These are phyloP conservation scores for Crotalus horridus DNA, from an alignment of 2,113 vertebrate species.

Conservation along the genomic window DNA sequence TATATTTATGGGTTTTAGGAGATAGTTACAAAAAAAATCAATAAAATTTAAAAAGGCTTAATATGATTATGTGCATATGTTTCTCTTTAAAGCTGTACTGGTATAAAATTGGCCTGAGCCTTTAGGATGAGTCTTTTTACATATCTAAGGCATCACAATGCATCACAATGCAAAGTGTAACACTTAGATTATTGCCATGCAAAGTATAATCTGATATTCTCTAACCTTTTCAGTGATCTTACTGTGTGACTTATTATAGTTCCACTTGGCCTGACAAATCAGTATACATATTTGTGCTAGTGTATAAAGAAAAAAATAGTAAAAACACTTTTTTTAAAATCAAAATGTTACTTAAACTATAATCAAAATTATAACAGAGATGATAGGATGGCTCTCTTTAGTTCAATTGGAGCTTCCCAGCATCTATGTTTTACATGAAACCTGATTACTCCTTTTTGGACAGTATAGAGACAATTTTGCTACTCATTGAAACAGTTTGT, in stretches of 20 bases:
- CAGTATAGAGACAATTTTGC: constrained; percentile 6
- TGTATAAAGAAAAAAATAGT: not conserved
- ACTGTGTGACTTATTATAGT: not conserved
- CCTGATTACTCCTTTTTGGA: not conserved
- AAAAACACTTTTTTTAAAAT: not conserved
- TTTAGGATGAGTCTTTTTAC: not conserved
- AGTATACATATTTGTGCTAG: not conserved
- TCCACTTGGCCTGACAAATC: not conserved
- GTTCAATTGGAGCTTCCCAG: not conserved
- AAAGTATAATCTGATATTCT: not conserved
- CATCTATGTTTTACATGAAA: not conserved
- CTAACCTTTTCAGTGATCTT: not conserved
- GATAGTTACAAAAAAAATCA: not conserved
- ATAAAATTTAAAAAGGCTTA: not conserved
- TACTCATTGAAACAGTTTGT: constrained; percentile 13
- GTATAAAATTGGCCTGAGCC: not conserved
- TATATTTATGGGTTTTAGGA: not conserved
- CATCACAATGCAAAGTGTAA: not conserved
- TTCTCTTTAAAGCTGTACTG: not conserved
- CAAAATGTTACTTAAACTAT: not conserved
- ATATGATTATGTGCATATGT: not conserved
- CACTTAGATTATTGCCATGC: not conserved
- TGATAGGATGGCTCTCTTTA: not conserved
- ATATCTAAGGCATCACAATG: not conserved
- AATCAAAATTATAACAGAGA: not conserved